A percentile compares a stretch with the other conserved stretches of the same genome.
Conservation (phyloP, 2,797 vertebrate genomes). For the Prionace glauca region DNA sequence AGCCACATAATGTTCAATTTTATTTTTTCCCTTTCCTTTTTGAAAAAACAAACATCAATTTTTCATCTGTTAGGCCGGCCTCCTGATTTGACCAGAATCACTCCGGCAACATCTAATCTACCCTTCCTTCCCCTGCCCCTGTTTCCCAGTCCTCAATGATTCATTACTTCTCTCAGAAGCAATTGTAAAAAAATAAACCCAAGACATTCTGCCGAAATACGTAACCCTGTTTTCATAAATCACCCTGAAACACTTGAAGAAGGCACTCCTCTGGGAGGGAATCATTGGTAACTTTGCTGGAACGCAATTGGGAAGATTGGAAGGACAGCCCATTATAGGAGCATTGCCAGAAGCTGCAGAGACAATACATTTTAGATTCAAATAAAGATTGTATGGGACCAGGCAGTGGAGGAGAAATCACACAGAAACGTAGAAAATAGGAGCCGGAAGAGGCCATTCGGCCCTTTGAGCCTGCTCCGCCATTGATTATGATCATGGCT, state of each 20-base stretch:
- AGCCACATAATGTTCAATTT: not conserved
- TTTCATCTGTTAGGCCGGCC: not conserved
- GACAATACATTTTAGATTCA: too few species aligned
- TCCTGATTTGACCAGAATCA: not conserved
- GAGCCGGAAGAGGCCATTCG: too few species aligned
- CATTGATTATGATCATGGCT: too few species aligned
- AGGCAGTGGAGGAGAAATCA: not conserved
- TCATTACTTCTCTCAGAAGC: not conserved
- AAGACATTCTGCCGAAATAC: not conserved
- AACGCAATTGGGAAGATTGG: not conserved
- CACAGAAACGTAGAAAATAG: too few species aligned
- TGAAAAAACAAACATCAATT: not conserved
- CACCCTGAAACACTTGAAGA: not conserved
- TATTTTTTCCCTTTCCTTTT: not conserved
- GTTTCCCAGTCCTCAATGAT: not conserved
- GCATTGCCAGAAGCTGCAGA: not conserved
- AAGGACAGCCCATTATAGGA: not conserved
- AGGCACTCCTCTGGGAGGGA: not conserved
- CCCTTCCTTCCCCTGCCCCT: not conserved
- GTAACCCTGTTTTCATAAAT: constrained; percentile 11
- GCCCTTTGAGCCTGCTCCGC: too few species aligned
- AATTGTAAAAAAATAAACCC: not conserved
- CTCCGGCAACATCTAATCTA: not conserved
- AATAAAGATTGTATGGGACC: not conserved
- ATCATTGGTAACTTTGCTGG: not conserved